Percentiles rank a stretch among this genome's conserved stretches.
Evolutionary conservation across 1,140 invertebrate species (phyloP).

Genomic region (Cepaea nemoralis): DNA sequence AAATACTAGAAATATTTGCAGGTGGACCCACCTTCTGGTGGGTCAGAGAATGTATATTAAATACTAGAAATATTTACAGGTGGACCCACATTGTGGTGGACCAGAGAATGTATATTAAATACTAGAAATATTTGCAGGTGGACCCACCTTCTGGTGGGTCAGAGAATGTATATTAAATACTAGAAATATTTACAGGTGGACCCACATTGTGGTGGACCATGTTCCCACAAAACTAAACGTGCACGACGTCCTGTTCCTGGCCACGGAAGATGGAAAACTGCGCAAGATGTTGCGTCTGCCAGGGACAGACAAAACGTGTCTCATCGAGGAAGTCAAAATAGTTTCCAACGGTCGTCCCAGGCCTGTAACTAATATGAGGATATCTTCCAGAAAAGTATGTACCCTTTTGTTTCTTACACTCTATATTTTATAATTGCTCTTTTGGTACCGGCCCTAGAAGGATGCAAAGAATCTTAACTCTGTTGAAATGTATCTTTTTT

Average conservation of each 20-base stretch:
- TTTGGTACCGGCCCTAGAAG: neutral
- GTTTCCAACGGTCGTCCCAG: conserved; percentile 73
- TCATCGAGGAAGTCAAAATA: conserved; percentile 88
- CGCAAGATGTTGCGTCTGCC: conserved; percentile 86
- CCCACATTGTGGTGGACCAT: conserved; percentile 84
- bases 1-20: too few relatives aligned
- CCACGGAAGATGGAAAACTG: conserved; percentile 81
- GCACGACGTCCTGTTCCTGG: conserved; percentile 77
- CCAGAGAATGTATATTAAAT: too few relatives aligned
- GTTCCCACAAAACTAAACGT: conserved; percentile 78
- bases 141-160: too few relatives aligned
- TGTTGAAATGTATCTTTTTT: too few relatives aligned
- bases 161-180: too few relatives aligned
- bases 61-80: too few relatives aligned
- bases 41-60: too few relatives aligned
- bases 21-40: too few relatives aligned
- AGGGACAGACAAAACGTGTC: conserved; percentile 78
- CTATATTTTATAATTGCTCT: neutral
- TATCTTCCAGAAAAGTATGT: conserved; percentile 83
- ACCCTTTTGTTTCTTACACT: too few relatives aligned
- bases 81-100: too few relatives aligned
- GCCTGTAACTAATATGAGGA: conserved; percentile 81
- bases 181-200: conserved; percentile 76
- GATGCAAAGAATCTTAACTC: too few relatives aligned
- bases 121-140: too few relatives aligned